Evolutionary conservation across 2,113 vertebrate species (phyloP), one percentile per base, ranked within the genome.

Genomic region (Coreoperca whiteheadi): DNA sequence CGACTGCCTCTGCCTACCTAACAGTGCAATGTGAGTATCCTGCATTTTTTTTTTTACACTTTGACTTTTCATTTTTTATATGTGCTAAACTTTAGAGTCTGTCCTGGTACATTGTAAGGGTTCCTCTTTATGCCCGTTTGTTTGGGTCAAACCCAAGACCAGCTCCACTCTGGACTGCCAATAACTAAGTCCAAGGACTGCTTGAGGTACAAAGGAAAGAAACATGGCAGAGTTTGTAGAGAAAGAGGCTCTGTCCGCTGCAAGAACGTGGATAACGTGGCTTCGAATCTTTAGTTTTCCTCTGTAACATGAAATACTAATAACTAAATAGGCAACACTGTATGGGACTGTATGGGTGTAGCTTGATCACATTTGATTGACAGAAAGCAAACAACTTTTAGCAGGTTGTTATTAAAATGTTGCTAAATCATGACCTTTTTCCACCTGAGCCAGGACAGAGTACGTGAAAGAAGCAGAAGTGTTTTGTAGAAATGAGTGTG

Each of bases 11-110:
- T 2, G 98, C 98, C 59, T 96, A 97, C 95, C 95, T 99, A 94
- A 97, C 95, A 2, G 97, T 99, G 95, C 98, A 99, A 94, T 99
- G 98, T 99, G 90, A 98, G 98, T 97, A 81, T 67, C 23, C 25
- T 16, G 9, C 6, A 34, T 43, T 61, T 4, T 32, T 25, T 50
- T 6, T 50, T 66, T 51, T 2, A 21, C 32, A 8, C 32, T 51
- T n/a, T 70, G 34, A 50, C 50, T 50, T 16, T 37, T 25, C 8
- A 59, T 30, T 9, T 68, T 16, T 46, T 25, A 12, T n/a, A 1
- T 56, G 51, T 67, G 41, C 32, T 61, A 6, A 53, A 34, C 25
- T 28, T 56, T 23, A 46, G 34, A 54, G 15, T n/a, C 46, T 61
- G 9, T 48, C 18, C 15, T 57, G n/a, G 20, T 66, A 16, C 23